Evolutionary conservation across 2,113 vertebrate species (phyloP), one percentile per base, ranked within the genome.

Genomic region (Nibea albiflora): DNA sequence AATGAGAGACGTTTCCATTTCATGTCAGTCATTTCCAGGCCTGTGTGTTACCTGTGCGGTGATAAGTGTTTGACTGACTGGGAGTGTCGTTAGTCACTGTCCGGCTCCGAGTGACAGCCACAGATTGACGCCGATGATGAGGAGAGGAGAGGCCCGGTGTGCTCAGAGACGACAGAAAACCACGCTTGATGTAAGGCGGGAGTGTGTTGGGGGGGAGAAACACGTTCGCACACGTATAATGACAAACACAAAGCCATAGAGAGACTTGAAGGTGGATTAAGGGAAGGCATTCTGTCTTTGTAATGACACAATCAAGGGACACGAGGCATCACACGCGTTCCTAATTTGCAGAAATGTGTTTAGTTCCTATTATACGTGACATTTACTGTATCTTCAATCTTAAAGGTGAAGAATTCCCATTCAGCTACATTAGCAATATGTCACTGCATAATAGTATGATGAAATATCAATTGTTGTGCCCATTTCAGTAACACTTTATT

Each of bases 1-100:
- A 91, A 92, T 89, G 91, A 93, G 92, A 92, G 93, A 94, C 93
- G 88, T 93, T 94, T 93, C 93, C 91, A 94, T 95, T 95, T 93
- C 89, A 93, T 83, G 94, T 92, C 93, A 94, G 90, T 94, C 92
- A 92, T 93, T 89, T 91, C 90, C 91, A 86, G 82, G 88, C 86
- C 85, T 90, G 91, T 87, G 92, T 93, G 92, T 94, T 94, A 94
- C 93, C 93, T 94, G 92, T 88, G 88, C 49, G 89, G 88, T 94
- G 93, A 95, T 95, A 95, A 94, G 94, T 94, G 91, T 91, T 92
- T 93, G 94, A 93, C 90, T 93, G 92, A 91, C 88, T 92, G 89
- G 67, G 90, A 66, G 73, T 74, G 92, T 94, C 94, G 92, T 95
- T 95, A 93, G 91, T 95, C 94, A 94, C 89, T 94, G 94, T 94